Percentiles rank a stretch among this genome's conserved stretches.
These are phyloP conservation scores for Saccostrea glomerata DNA, from an alignment of 1,140 invertebrate species.

Conservation along the genomic window DNA sequence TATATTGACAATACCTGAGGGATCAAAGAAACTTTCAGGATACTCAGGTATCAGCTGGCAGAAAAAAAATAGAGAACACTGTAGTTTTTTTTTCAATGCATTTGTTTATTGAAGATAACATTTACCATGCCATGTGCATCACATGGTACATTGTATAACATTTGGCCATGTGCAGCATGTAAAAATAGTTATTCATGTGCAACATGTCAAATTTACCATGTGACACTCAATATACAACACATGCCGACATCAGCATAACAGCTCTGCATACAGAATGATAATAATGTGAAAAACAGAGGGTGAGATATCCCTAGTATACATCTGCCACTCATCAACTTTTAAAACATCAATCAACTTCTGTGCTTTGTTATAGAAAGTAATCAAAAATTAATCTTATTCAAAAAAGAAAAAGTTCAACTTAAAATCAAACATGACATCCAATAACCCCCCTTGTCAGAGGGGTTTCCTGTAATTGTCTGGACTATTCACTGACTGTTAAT, in stretches of 20 bases:
- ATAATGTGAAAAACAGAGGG: slow-evolving; percentile 4
- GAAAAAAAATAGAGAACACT: background rate
- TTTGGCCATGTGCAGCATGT: slow-evolving; percentile 25
- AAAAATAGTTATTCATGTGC: background rate
- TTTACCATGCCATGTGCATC: slow-evolving; percentile 33
- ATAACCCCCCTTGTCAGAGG: background rate
- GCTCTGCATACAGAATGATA: background rate
- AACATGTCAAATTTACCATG: background rate
- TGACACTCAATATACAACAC: slow-evolving; percentile 2
- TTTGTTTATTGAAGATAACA: slow-evolving; percentile 35
- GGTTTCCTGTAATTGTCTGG: background rate
- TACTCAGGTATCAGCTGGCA: too few species aligned
- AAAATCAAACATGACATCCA: background rate
- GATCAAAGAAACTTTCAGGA: background rate
- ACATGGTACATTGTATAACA: slow-evolving; percentile 25
- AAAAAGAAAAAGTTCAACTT: background rate
- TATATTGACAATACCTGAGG: too few species aligned
- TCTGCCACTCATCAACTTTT: background rate
- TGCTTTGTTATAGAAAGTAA: too few species aligned
- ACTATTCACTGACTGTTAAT: background rate
- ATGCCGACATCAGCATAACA: slow-evolving; percentile 21
- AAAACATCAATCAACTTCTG: background rate
- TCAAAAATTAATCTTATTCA: background rate
- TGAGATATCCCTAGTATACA: background rate
- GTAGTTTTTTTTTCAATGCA: slow-evolving; percentile 8